Evolutionary conservation across 1,140 invertebrate genomes (phyloP), one percentile per base, ranked within the genome.

Genomic region (Megalopta genalis): DNA sequence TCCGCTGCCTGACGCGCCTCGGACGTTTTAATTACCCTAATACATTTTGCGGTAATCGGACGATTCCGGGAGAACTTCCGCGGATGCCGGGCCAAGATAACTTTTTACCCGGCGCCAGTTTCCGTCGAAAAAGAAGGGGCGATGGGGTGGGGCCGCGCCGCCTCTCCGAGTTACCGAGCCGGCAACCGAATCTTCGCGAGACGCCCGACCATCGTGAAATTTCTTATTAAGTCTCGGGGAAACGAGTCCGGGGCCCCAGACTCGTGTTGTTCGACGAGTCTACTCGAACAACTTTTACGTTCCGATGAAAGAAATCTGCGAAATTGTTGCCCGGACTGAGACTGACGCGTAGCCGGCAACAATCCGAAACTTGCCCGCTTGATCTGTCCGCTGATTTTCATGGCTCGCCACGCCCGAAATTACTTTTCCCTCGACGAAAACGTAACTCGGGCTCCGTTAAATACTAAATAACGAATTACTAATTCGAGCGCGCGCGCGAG

Each of bases 1-100:
- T 0, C 8, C 14, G 9, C 9, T n/a, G 32, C 8, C 70, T 73
- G 73, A 69, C 27, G 25, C 39, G 65, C 27, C 66, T 49, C 54
- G 62, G 66, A 77, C 39, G n/a, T 62, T 68, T 77, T 77, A 77
- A 77, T 77, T 69, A 77, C 54, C 66, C 52, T 77, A 77, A 77
- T 77, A 69, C 66, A 46, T 77, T 77, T 59, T 70, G 66, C 66
- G 54, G 66, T 62, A 70, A 77, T 77, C 66, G 74, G 65, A 25
- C 74, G 54, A 60, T 77, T 69, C 65, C 65, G 42, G 9, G 42
- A 23, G 52, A 60, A 60, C 21, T 69, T 49, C 39, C 57, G 66
- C 32, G 63, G 18, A 27, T 42, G 0, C 14, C 7, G 46, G 16
- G 32, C 46, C 46, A 27, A 57, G 66, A 62, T 62, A 77, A 77